Evolutionary conservation across 2,113 vertebrate genomes (phyloP).

Genomic region (Chloebia gouldiae): DNA sequence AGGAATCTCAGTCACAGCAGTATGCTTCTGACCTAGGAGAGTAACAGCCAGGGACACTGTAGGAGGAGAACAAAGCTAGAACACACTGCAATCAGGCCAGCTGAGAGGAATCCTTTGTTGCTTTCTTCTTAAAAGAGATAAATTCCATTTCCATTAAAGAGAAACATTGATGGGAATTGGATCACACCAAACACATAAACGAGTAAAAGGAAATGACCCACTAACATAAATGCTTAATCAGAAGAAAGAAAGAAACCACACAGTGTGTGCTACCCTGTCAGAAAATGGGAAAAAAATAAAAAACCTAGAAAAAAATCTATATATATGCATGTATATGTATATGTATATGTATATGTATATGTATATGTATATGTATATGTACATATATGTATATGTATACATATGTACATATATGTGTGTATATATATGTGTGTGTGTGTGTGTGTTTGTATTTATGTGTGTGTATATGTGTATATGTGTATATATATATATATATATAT

Average conservation of each 20-base stretch:
- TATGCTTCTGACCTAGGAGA: not conserved
- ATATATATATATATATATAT: no score
- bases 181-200: not conserved
- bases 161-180: not conserved
- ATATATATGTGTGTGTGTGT: accelerated
- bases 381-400: not conserved
- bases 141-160: not conserved
- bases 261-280: not conserved
- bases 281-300: not conserved
- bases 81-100: not conserved
- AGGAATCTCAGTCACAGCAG: not conserved
- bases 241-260: not conserved
- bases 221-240: not conserved
- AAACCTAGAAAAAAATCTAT: not conserved
- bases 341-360: not conserved
- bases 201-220: not conserved
- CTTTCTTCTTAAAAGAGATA: not conserved
- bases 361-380: no score
- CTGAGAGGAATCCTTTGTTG: not conserved
- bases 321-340: not conserved
- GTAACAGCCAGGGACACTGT: not conserved
- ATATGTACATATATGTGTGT: not conserved
- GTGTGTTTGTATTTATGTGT: no score
- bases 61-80: not conserved
- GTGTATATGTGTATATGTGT: not conserved